Base-by-base conservation (phyloP, 2,113 vertebrate genomes). In the Zosterops lateralis region DNA sequence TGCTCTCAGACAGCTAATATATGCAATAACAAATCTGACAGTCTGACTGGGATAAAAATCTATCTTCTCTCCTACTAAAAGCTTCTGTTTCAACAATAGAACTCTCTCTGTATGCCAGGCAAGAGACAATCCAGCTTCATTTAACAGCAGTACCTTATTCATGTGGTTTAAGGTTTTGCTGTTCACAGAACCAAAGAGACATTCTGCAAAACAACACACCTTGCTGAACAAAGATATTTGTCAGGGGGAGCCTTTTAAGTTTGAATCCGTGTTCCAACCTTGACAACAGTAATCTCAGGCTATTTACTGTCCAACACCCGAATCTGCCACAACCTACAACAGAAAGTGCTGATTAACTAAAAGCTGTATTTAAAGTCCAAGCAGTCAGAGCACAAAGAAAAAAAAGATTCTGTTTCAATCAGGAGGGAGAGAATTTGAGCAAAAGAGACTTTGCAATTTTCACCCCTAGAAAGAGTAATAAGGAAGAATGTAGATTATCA, bases 61-160 rank as follows among this genome's bases (percentile, higher is more conserved):
- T 42, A 34, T 44, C 77, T 73, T 42, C 36, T 54, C 36, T 61
- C 68, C 70, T 76, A n/a, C 72, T 66, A 76, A 90, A 90, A 88
- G 64, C 70, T 81, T 70, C 66, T 60, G 24, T 87, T 89, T 87
- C 76, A 85, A 42, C 66, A 84, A 60, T 4, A 24, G 31, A 82
- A 61, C 11, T 54, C 7, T 44, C 40, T 10, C 48, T 21, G 26
- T 14, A 72, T 1, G 2, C 18, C 66, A 73, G 48, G 56, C 29
- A 75, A 84, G 80, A 85, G n/a, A 6, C 32, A 67, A 28, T 60
- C 16, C n/a, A 36, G 5, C 32, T 74, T 70, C 32, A 62, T 5
- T 3, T 32, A 66, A 79, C 3, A 47, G 50, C 20, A 66, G 5
- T 1, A 50, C 14, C 60, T 71, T 53, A 60, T 29, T 83, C 47